Base-by-base conservation (phyloP, 2,888 invertebrate species). In the Tipula helvola region DNA sequence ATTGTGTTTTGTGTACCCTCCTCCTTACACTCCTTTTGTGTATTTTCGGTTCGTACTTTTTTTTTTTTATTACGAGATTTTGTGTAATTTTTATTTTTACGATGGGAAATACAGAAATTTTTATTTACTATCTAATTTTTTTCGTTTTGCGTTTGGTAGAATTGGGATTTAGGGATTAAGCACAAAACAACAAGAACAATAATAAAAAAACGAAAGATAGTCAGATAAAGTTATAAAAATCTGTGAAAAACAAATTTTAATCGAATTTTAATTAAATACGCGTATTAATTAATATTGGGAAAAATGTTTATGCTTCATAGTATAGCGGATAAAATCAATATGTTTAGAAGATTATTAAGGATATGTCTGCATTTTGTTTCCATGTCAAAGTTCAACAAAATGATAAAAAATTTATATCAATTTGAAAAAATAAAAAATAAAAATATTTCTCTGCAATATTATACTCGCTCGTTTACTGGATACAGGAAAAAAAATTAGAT, bases 41-140 rank as follows among this genome's bases (percentile, higher is more conserved):
- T 71, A 28, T 71, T 71, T 71, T 71, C 28, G 28, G 18, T 12
- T 71, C 12, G 28, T 18, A 18, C 18, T 71, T 52, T 52, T 52
- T 12, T 44, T 52, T 52, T 71, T 28, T 71, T 71, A 71, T 71
- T 71, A 71, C 12, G 71, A 71, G 71, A 71, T 71, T 71, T 71
- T 71, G 71, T 71, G 71, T 71, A 71, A 71, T 71, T 71, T 71
- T 71, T 71, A 71, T 71, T 71, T 71, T 71, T 71, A 71, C 71
- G 71, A 71, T 71, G 71, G 71, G 71, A 71, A 71, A 71, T 71
- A 71, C 71, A 71, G 28, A 71, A 71, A 28, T 28, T 71, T 71
- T 71, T 71, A 71, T 71, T 71, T 71, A 71, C 71, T 28, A 71
- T 71, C 28, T 52, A 5, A 16, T n/a, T 52, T 52, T 71, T 71